Base-by-base conservation (phyloP, 2,888 invertebrate species). In the Ryuthela nishihirai region DNA sequence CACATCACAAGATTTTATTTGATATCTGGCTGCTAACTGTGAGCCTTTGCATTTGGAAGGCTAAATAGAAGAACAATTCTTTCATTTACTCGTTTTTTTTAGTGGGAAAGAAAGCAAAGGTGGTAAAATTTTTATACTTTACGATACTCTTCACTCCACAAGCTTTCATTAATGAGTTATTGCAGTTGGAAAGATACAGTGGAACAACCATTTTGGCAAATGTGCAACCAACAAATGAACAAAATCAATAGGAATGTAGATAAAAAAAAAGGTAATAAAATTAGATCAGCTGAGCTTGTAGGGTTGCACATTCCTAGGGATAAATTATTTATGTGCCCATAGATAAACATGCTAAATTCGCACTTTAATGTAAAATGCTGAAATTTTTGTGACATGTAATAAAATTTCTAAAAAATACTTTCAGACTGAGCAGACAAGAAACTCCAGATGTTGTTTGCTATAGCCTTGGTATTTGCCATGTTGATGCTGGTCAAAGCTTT, bases 401-500 rank as follows among this genome's bases (percentile, higher is more conserved):
- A 7, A 12, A 29, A 9, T 29, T 29, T 29, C 9, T 29, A 9
- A 9, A 29, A 29, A 29, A 29, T 29, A 29, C 9, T 29, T 15
- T 2, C n/a, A 62, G 62, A 29, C 20, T 62, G 29, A 54, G 35
- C 12, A 41, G 35, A 6, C 45, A 46, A 34, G 58, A 62, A 26
- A 39, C 45, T 4, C 34, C 62, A 4, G 62, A 62, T 43, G 58
- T 62, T 2, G 43, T 62, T 0, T 62, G 62, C 32, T 62, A 62
- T 54, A 62, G 62, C 54, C 41, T 62, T 17, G 62, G 62, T 20
- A 54, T 62, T 15, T 62, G 62, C 15, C 58, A 58, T 32, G 58
- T 56, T 0, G 62, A 62, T 15, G 20, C 7, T 9, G 62, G 54
- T 6, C 15, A 53, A 38, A 46, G 35, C 10, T 62, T 45, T 24